These are phyloP conservation scores for Microplitis mediator DNA, from an alignment of 1,140 invertebrate genomes.

Conservation along the genomic window DNA sequence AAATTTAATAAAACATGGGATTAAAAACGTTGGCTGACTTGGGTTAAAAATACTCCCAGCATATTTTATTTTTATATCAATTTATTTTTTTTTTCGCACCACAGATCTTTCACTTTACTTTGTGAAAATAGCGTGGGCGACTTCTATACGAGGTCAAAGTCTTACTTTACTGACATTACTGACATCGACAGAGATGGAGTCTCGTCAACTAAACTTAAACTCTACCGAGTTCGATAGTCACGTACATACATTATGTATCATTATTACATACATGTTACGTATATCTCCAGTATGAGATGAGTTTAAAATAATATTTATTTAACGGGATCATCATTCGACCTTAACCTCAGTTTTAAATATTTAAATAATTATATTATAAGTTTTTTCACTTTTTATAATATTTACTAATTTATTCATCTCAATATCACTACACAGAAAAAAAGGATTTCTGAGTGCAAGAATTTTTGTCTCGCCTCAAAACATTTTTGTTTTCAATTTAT, in stretches of 20 bases:
- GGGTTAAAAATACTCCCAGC: too few species aligned
- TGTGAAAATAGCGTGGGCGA: neutral
- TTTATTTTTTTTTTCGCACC: neutral
- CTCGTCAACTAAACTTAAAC: neutral
- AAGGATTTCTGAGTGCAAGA: too few species aligned
- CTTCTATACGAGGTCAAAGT: neutral
- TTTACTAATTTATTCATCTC: too few species aligned
- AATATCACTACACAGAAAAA: too few species aligned
- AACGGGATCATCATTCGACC: slow-evolving; percentile 7
- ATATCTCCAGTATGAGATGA: neutral
- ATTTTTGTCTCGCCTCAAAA: too few species aligned
- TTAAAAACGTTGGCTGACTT: too few species aligned
- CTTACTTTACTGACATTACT: too few species aligned
- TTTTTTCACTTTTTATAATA: neutral
- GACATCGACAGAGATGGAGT: neutral
- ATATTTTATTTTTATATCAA: neutral
- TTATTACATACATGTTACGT: slow-evolving; percentile 20
- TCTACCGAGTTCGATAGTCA: slow-evolving; percentile 10
- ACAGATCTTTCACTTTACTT: neutral
- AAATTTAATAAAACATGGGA: too few species aligned
- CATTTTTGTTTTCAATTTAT: too few species aligned
- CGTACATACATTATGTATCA: neutral
- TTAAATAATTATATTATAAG: neutral
- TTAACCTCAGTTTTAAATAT: neutral
- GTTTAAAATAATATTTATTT: slow-evolving; percentile 21